Percentiles rank a stretch among this genome's conserved stretches.
Conservation (phyloP, 2,113 vertebrate genomes). For the Terrapene triunguis region DNA sequence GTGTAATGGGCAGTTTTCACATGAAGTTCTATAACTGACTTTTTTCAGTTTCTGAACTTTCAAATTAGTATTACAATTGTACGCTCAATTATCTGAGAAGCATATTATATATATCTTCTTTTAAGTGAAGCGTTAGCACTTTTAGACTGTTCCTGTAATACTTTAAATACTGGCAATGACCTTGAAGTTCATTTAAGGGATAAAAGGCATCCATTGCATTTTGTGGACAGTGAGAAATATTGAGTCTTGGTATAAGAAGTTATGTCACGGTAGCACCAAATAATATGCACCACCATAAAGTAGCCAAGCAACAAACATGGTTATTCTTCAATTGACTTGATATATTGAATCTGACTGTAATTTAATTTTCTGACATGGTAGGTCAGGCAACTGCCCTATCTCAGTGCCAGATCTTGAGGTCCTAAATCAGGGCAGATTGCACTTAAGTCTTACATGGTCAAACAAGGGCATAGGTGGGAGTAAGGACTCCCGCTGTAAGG, state of each 20-base stretch:
- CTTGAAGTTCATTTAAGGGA: not conserved
- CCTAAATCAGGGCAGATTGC: not conserved
- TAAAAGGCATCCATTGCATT: not conserved
- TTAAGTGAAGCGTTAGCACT: not conserved
- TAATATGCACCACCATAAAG: not conserved
- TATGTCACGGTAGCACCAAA: not conserved
- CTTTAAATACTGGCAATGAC: not conserved
- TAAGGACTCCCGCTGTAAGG: not conserved
- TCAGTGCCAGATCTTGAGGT: not conserved
- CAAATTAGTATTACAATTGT: not conserved
- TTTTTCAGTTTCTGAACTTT: not conserved
- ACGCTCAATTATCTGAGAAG: not conserved
- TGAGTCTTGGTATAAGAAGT: not conserved
- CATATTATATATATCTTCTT: not conserved
- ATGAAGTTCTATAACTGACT: not conserved
- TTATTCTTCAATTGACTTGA: not conserved
- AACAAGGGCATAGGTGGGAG: not conserved
- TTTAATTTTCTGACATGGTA: constrained; percentile 14
- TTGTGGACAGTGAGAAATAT: not conserved
- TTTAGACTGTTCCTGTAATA: not conserved
- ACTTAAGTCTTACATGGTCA: not conserved
- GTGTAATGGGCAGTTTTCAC: not conserved
- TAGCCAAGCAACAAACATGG: not conserved
- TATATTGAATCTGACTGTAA: not conserved
- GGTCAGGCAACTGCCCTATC: not conserved